A percentile compares a stretch with the other conserved stretches of the same genome.
phyloP scores from a whole-genome alignment of 2,113 vertebrate genomes.

The Hystrix cristata region DNA sequence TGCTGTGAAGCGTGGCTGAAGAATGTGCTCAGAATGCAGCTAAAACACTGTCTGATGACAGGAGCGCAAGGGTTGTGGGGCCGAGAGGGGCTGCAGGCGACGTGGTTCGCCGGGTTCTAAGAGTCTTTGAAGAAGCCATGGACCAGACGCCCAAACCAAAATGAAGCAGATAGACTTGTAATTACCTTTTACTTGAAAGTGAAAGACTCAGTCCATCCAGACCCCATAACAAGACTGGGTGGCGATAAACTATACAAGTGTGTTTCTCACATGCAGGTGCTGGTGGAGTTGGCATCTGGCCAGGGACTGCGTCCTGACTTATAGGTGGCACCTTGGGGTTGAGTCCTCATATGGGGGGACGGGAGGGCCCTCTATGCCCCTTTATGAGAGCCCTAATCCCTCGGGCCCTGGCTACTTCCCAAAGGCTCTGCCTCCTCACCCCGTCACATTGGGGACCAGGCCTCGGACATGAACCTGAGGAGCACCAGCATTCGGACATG shows the following conservation, averaged over 20 bases:
- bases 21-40: constrained; percentile 17
- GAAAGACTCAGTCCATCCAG: background rate
- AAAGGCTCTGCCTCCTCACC: too few relatives aligned
- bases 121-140: background rate
- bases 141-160: background rate
- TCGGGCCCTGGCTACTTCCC: background rate
- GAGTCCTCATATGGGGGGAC: too few relatives aligned
- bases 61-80: background rate
- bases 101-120: background rate
- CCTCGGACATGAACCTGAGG: background rate
- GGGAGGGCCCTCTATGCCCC: background rate
- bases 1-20: background rate
- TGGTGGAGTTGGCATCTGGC: background rate
- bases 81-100: background rate
- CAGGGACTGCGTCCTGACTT: background rate
- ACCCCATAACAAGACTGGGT: too few relatives aligned
- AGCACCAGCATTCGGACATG: background rate
- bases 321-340: background rate
- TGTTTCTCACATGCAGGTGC: background rate
- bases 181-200: background rate
- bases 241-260: background rate
- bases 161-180: background rate
- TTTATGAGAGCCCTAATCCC: background rate
- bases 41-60: constrained; percentile 24
- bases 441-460: background rate